These are phyloP conservation scores for Micronisus gabar DNA, from an alignment of 2,113 vertebrate genomes.

Conservation along the genomic window DNA sequence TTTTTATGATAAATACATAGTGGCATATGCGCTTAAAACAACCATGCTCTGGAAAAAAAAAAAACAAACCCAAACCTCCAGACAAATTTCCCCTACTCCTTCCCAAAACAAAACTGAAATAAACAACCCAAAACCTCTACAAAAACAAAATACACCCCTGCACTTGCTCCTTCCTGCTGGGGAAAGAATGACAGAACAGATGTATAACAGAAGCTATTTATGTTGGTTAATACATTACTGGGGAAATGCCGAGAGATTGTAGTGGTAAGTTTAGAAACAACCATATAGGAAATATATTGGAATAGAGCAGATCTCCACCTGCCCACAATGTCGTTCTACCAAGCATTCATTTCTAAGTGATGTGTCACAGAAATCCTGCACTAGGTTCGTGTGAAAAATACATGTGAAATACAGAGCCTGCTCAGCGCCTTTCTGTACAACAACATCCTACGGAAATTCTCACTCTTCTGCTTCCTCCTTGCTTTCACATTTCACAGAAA, in stretches of 20 bases:
- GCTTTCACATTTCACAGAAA: not conserved
- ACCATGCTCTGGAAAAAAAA: not conserved
- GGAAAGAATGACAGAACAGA: slow-evolving; percentile 43
- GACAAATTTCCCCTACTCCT: slow-evolving; percentile 37
- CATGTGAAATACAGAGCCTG: not conserved
- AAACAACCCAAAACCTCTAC: slow-evolving; percentile 48
- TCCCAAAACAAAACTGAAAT: slow-evolving; percentile 60
- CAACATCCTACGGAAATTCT: slow-evolving; percentile 31
- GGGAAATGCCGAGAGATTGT: not conserved
- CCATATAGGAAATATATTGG: slow-evolving; percentile 8
- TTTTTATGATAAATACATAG: slow-evolving; percentile 5
- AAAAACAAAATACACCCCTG: slow-evolving; percentile 56
- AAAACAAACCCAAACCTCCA: not conserved
- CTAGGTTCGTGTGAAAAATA: not conserved
- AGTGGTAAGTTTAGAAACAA: slow-evolving; percentile 54
- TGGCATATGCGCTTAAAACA: slow-evolving; percentile 26
- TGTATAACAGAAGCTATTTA: slow-evolving; percentile 57
- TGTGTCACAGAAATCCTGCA: slow-evolving; percentile 31
- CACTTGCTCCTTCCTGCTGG: slow-evolving; percentile 47
- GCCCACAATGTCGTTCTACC: slow-evolving; percentile 25
- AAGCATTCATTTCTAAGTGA: not conserved
- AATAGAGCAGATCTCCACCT: slow-evolving; percentile 55
- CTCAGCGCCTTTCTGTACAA: slow-evolving; percentile 19
- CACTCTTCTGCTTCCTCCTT: slow-evolving; percentile 24
- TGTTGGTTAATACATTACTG: slow-evolving; percentile 20